Percentiles rank a stretch among this genome's conserved stretches.
Evolutionary conservation across 2,797 vertebrate genomes (phyloP).

Genomic region (Cyprinodon diabolis): DNA sequence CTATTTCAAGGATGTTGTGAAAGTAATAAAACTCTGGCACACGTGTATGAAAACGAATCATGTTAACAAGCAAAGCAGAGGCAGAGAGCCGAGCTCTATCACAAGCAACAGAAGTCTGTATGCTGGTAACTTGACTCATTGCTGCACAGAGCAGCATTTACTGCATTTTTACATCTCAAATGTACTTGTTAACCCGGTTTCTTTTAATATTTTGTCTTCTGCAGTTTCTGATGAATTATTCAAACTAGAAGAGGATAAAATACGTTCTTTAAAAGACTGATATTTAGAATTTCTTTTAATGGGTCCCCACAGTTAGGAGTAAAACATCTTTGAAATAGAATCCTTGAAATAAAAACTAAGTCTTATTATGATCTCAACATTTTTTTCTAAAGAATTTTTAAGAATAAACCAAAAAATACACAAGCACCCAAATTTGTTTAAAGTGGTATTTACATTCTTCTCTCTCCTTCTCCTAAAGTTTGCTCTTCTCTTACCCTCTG

Average conservation of each 20-base stretch:
- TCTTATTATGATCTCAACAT: neutral
- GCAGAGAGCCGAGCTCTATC: conserved; percentile 11
- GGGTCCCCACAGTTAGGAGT: neutral
- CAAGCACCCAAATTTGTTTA: neutral
- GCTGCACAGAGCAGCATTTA: conserved; percentile 38
- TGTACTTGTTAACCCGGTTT: conserved; percentile 1
- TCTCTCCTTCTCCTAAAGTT: neutral
- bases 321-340: neutral
- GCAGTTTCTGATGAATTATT: conserved; percentile 33
- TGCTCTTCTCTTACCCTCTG: conserved; percentile 86
- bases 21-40: conserved; percentile 34
- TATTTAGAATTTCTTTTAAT: conserved; percentile 12
- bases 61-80: neutral
- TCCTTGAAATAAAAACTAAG: neutral
- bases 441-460: neutral
- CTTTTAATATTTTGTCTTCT: neutral
- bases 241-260: conserved; percentile 44
- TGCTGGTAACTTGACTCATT: neutral
- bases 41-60: conserved; percentile 42
- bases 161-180: conserved; percentile 8
- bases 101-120: conserved; percentile 13
- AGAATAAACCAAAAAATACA: neutral
- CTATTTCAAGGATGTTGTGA: conserved; percentile 24
- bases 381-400: neutral
- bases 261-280: neutral